phyloP scores from a whole-genome alignment of 2,113 vertebrate genomes.

The Cyprinodon variegatus region DNA sequence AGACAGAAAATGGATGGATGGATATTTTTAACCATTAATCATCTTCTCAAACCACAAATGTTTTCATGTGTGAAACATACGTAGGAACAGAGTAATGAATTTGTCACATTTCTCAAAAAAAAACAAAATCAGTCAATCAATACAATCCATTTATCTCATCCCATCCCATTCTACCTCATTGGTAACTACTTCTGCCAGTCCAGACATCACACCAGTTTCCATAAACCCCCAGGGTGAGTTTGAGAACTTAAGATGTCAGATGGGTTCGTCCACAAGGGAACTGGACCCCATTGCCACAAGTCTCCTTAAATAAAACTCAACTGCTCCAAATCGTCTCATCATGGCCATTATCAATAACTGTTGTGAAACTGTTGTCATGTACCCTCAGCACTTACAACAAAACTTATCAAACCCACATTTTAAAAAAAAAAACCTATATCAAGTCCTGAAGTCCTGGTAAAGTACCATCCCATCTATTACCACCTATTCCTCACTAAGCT shows the following conservation, averaged over 20 bases:
- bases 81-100: not conserved
- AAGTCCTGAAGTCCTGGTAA: not conserved
- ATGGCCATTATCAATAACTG: not conserved
- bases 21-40: not conserved
- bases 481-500: not conserved
- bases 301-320: not conserved
- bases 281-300: not conserved
- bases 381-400: not conserved
- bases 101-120: not conserved
- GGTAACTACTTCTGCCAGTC: not conserved
- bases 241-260: not conserved
- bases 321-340: not conserved
- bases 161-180: not conserved
- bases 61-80: not conserved
- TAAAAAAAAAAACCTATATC: not conserved
- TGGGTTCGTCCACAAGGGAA: not conserved
- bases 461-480: not conserved
- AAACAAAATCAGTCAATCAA: not conserved
- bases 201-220: not conserved
- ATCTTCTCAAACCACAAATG: not conserved
- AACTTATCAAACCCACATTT: not conserved
- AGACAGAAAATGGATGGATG: too few relatives aligned
- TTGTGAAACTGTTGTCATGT: too few relatives aligned
- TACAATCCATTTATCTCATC: not conserved
- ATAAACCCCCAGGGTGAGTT: not conserved